Conservation (phyloP, 2,888 invertebrate species). For the Lottia gigantea region DNA sequence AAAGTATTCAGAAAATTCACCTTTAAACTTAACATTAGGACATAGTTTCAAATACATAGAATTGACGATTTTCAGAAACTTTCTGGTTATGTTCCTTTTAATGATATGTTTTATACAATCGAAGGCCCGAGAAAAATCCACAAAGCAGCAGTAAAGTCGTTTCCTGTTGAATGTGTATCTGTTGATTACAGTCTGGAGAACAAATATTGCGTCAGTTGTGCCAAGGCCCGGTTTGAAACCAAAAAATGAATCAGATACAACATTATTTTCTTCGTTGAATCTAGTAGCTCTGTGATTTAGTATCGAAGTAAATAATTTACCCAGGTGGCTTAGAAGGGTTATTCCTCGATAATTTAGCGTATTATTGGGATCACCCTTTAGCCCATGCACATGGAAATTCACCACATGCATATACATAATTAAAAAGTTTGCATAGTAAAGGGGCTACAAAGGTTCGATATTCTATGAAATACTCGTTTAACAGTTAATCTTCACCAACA, state of each 20-base stretch:
- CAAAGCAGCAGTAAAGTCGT: neutral
- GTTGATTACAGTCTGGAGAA: neutral
- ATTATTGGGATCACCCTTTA: too few relatives aligned
- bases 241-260: neutral
- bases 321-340: neutral
- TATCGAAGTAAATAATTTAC: neutral
- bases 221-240: neutral
- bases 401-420: too few relatives aligned
- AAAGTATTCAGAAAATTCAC: neutral
- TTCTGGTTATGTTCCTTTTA: neutral
- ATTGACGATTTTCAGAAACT: slow-evolving; percentile 1
- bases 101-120: neutral
- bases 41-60: neutral
- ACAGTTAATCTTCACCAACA: too few relatives aligned
- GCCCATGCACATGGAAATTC: too few relatives aligned
- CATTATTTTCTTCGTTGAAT: neutral
- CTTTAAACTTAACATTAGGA: neutral
- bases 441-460: too few relatives aligned
- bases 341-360: neutral
- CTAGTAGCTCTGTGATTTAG: neutral
- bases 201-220: neutral
- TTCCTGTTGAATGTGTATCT: neutral
- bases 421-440: too few relatives aligned
- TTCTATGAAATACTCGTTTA: too few relatives aligned
- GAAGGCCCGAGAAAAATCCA: neutral